Percentiles rank a stretch among this genome's conserved stretches.
Conservation (phyloP, 2,797 vertebrate genomes). For the Adrianichthys oophorus region DNA sequence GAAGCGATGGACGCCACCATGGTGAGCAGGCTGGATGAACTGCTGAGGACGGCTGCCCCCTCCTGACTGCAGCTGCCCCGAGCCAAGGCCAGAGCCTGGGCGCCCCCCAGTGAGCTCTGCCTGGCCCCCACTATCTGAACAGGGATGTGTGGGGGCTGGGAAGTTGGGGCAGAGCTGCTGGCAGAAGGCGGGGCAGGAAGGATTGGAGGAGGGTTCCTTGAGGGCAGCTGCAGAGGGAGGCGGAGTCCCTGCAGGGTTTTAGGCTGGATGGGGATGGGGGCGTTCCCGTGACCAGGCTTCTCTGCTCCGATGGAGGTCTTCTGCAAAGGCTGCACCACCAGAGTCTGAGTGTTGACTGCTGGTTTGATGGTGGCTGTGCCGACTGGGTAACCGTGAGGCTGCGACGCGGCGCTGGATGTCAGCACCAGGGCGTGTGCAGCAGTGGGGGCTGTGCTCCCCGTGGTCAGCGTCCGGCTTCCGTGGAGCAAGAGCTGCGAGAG, state of each 20-base stretch:
- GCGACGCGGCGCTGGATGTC: conserved; percentile 62
- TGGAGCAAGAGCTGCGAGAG: conserved; percentile 80
- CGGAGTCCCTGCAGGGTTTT: conserved; percentile 80
- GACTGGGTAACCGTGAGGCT: conserved; percentile 68
- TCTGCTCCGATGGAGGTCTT: conserved; percentile 70
- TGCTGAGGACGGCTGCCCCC: conserved; percentile 55
- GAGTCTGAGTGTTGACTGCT: conserved; percentile 83
- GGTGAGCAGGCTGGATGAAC: conserved; percentile 69
- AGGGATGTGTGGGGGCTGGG: conserved; percentile 86
- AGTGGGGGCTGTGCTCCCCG: conserved; percentile 61
- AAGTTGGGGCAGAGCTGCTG: conserved; percentile 35
- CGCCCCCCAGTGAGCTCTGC: conserved; percentile 85
- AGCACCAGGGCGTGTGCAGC: conserved; percentile 75
- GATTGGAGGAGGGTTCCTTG: conserved; percentile 78
- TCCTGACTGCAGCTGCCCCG: conserved; percentile 72
- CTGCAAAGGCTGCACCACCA: conserved; percentile 94
- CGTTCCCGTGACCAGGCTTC: conserved; percentile 58
- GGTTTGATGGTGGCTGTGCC: conserved; percentile 73
- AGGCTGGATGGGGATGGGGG: conserved; percentile 89
- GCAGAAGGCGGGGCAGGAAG: conserved; percentile 59
- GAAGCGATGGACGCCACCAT: conserved; percentile 74
- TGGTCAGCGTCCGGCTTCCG: conserved; percentile 68
- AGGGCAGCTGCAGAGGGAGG: conserved; percentile 76
- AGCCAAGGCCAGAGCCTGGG: conserved; percentile 86
- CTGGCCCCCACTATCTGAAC: conserved; percentile 93